These are phyloP conservation scores for Ptychoptera albimana DNA, from an alignment of 2,888 invertebrate species.

Conservation along the genomic window DNA sequence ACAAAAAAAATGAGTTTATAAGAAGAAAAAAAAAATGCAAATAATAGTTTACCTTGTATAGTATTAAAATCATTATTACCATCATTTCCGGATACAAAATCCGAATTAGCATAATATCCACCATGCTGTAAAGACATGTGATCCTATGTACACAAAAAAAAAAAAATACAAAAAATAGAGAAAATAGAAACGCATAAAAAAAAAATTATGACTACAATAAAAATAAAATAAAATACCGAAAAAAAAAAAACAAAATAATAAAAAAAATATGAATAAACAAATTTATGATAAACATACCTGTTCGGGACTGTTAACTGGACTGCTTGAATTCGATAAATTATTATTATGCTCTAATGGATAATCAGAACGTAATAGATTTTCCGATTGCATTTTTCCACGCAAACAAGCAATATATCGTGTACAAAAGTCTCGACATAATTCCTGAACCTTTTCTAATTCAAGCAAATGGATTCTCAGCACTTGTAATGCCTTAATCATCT, in stretches of 20 bases:
- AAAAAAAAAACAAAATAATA: too few relatives aligned
- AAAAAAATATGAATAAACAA: too few relatives aligned
- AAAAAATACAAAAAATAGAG: too few relatives aligned
- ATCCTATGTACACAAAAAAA: constrained; percentile 6
- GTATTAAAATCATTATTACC: constrained; percentile 10
- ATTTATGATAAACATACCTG: constrained; percentile 17
- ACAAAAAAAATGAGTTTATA: too few relatives aligned
- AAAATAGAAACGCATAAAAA: not conserved
- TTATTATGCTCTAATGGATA: constrained; percentile 37
- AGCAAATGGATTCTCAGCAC: constrained; percentile 82
- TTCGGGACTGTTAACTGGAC: constrained; percentile 23
- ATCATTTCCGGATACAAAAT: constrained; percentile 11
- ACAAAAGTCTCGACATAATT: constrained; percentile 89
- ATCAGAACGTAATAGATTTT: constrained; percentile 66
- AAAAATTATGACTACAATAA: not conserved
- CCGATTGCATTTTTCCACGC: constrained; percentile 82
- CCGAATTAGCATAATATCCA: constrained; percentile 11
- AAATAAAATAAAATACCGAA: too few relatives aligned
- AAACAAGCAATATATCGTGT: constrained; percentile 81
- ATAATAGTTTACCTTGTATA: constrained; percentile 8
- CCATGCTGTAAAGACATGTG: constrained; percentile 10
- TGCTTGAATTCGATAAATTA: constrained; percentile 33
- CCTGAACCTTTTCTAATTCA: constrained; percentile 88
- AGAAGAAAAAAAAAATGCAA: too few relatives aligned
- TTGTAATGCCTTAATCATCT: constrained; percentile 81